Evolutionary conservation across 2,797 vertebrate species (phyloP), one percentile per base, ranked within the genome.

Genomic region (Cyprinella venusta): DNA sequence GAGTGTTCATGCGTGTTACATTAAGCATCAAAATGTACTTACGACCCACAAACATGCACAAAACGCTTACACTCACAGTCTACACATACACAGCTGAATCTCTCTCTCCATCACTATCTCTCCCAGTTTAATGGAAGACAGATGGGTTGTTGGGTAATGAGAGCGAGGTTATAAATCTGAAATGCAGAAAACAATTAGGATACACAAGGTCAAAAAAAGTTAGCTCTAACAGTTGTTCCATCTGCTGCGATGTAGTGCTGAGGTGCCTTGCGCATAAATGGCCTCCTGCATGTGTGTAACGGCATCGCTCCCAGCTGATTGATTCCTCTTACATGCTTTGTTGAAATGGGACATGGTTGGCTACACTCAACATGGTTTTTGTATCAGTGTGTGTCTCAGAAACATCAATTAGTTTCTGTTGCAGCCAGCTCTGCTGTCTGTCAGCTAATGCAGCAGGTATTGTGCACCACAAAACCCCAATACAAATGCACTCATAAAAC

Each of bases 111-210:
- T 63, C 19, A 48, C 59, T 72, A 13, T 84, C 68, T 84, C 13
- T 72, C 72, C 71, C 16, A 24, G 63, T 84, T 54, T 82, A 85
- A 68, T 67, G 8, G 48, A 80, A 84, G 79, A 78, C 72, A 79
- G 63, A 77, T 85, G 68, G 75, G 18, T 26, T 81, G 54, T 67
- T 71, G 26, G 30, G 30, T 59, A 83, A 85, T 68, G 69, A 71
- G 82, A 74, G 65, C 13, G 67, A 38, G 76, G 82, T 82, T 75
- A 36, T 69, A 61, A 84, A 84, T 76, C 54, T 45, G 69, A 82
- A 83, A 84, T 77, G 56, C 78, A 72, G 85, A 82, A 90, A 86
- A 76, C 85, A 88, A 88, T 90, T 90, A 84, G 82, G 86, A 85
- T 54, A 75, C 85, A 70, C 56, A 69, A 85, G 85, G 89, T 18